Percentiles rank a stretch among this genome's conserved stretches.
Evolutionary conservation across 2,888 invertebrate species (phyloP).

Genomic region (Phyllotreta striolata): DNA sequence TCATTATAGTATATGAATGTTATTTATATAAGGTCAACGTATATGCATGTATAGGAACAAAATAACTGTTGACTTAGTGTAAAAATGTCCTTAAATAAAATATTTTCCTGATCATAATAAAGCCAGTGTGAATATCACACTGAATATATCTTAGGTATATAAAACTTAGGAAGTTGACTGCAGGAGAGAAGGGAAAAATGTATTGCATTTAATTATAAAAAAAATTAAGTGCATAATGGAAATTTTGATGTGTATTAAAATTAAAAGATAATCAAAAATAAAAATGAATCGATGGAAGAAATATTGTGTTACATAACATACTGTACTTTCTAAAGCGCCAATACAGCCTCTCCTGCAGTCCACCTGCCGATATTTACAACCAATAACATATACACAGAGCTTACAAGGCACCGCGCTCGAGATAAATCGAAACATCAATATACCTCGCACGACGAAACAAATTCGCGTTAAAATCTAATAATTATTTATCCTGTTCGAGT

Average conservation of each 20-base stretch:
- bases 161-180: conserved; percentile 31
- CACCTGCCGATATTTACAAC: conserved; percentile 20
- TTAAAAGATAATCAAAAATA: not conserved
- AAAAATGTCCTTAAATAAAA: conserved; percentile 42
- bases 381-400: conserved; percentile 34
- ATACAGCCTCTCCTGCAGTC: conserved; percentile 22
- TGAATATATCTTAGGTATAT: conserved; percentile 24
- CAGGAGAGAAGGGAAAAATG: conserved; percentile 5
- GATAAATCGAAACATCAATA: conserved; percentile 18
- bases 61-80: conserved; percentile 53
- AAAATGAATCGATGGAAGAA: not conserved
- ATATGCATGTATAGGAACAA: conserved; percentile 56
- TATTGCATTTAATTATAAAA: not conserved
- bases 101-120: conserved; percentile 24
- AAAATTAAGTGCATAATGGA: conserved; percentile 8
- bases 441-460: conserved; percentile 24
- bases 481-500: conserved; percentile 55
- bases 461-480: conserved; percentile 13
- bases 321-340: not conserved
- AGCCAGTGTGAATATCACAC: conserved; percentile 51
- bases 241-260: not conserved
- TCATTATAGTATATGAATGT: conserved; percentile 40
- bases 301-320: too few species aligned
- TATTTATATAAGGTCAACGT: conserved; percentile 31
- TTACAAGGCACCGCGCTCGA: conserved; percentile 30